These are phyloP conservation scores for Drosophila sproati DNA, from an alignment of 1,140 invertebrate species.

Conservation along the genomic window DNA sequence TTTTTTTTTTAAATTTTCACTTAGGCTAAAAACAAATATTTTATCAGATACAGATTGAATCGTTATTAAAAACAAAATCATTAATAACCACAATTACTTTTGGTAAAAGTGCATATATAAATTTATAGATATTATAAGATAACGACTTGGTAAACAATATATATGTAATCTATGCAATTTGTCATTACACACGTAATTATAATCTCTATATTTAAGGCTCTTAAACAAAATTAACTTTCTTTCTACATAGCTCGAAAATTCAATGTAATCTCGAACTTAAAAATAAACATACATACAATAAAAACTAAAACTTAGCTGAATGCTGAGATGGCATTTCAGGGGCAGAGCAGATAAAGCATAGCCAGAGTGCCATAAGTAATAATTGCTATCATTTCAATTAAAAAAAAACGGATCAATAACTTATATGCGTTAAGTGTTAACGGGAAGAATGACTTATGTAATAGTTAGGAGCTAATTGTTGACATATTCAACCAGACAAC, in stretches of 20 bases:
- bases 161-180: slow-evolving; percentile 30
- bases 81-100: slow-evolving; percentile 17
- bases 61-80: slow-evolving; percentile 9
- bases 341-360: slow-evolving; percentile 47
- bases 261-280: slow-evolving; percentile 6
- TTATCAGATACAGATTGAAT: slow-evolving; percentile 3
- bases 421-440: slow-evolving; percentile 32
- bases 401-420: slow-evolving; percentile 19
- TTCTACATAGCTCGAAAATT: slow-evolving; percentile 44
- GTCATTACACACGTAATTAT: slow-evolving; percentile 21
- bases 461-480: slow-evolving; percentile 11
- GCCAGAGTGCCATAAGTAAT: slow-evolving; percentile 52
- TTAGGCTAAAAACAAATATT: slow-evolving; percentile 28
- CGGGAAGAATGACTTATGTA: slow-evolving; percentile 33
- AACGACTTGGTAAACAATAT: slow-evolving; percentile 48
- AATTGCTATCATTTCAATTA: slow-evolving; percentile 16
- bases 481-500: not conserved
- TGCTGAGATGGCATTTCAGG: slow-evolving; percentile 18
- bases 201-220: slow-evolving; percentile 47
- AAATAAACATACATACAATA: slow-evolving; percentile 33
- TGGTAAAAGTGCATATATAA: slow-evolving; percentile 6
- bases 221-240: slow-evolving; percentile 55
- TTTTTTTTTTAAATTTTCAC: slow-evolving; percentile 10
- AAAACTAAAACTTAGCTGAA: slow-evolving; percentile 28
- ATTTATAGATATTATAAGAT: slow-evolving; percentile 28